Base-by-base conservation (phyloP, 2,113 vertebrate genomes). In the Ictidomys tridecemlineatus region DNA sequence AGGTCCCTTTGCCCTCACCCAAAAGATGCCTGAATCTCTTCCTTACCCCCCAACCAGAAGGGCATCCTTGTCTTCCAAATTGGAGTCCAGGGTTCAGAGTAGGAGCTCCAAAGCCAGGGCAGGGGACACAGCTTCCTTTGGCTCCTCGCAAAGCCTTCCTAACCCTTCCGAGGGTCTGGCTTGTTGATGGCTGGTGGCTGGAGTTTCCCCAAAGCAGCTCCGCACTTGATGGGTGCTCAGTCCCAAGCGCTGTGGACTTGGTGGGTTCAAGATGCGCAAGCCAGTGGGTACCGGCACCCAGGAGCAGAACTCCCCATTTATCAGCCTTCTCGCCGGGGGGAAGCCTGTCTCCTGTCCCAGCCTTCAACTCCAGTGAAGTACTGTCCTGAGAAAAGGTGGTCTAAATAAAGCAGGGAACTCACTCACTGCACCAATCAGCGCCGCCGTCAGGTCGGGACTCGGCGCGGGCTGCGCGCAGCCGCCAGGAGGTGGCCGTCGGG, bases 381-480 rank as follows among this genome's bases (percentile, higher is more conserved):
- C 37, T 42, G 92, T 95, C 45, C 51, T 65, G 18, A 56, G 97
- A 51, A 91, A 91, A 94, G 91, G 94, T 78, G 91, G 96, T 63
- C 72, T 93, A 91, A 89, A 94, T 92, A 87, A 92, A 93, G 85
- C 87, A 92, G 0, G 95, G 89, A 89, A 65, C 91, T 95, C 93
- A 87, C 93, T 92, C 84, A 4, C 92, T 95, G 97, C 97, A 69
- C 98, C 98, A 98, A 97, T 98, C 97, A 95, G 96, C 56, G 84
- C 18, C 85, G 18, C 74, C 77, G 82, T 80, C 87, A 53, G 76
- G 95, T 91, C 56, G 56, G 76, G 93, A 63, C 78, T 63, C 39
- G 18, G 94, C 95, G 87, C 92, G 4, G 91, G 93, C 93, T 86
- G 95, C 85, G 80, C 82, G 95, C 94, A 92, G 96, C 89, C 82